Base-by-base conservation (phyloP, 2,888 invertebrate genomes). In the Tipula lateralis region DNA sequence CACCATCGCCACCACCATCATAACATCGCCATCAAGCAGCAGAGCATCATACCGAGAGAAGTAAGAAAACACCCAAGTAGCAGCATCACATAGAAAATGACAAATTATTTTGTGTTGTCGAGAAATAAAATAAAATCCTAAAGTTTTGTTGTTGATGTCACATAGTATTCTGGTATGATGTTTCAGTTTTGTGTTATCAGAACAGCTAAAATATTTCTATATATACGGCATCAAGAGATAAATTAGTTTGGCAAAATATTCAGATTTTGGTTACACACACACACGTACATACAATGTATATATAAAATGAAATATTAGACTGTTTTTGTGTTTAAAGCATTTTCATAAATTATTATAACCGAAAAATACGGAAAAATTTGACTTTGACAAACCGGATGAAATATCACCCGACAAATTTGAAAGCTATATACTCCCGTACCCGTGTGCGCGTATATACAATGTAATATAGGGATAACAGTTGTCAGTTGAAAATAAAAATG, bases 341-440 rank as follows among this genome's bases (percentile, higher is more conserved):
- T 66, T 66, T 66, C 66, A 66, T 66, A 66, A 66, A 66, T 66
- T 66, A 39, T n/a, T 39, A 66, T 66, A 66, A 66, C 66, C 66
- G 66, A 66, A 66, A 66, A 66, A 44, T 19, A n/a, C n/a, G n/a
- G n/a, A 16, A 44, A 44, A n/a, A n/a, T 66, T 66, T 66, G 66
- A 66, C 66, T 66, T 66, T 66, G 19, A 66, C 66, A 66, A 66
- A 66, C 19, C 66, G 66, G 66, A 6, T 66, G 24, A 66, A 24
- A 24, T 66, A 66, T 66, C 9, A 66, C 24, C 66, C 24, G 24
- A 66, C 12, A 66, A 24, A 24, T 66, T 24, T 24, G 9, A 66
- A 24, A 66, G 19, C 66, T 66, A 66, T 24, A 24, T 66, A 12
- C 66, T 12, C 66, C n/a, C n/a, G n/a, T n/a, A n/a, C n/a, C n/a